These are phyloP conservation scores for Scolanthus callimorphus DNA, from an alignment of 92 coral and sea anemone species.

Conservation along the genomic window DNA sequence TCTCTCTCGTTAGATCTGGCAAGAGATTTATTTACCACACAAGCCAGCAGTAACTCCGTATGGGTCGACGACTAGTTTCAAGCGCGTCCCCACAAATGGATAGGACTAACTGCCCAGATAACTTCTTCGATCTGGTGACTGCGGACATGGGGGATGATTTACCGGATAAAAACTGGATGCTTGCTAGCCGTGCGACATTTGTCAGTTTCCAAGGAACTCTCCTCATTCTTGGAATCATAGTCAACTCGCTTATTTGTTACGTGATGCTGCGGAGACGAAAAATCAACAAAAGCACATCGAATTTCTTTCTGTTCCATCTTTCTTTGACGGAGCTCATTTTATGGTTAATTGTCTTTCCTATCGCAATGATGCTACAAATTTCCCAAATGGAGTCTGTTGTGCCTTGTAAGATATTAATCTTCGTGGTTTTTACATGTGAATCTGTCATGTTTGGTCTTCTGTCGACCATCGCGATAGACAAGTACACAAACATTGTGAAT, in stretches of 20 bases:
- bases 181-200: conserved; percentile 6
- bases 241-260: conserved; percentile 20
- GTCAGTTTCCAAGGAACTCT: conserved; percentile 24
- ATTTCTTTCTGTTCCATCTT: conserved; percentile 26
- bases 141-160: conserved; percentile 14
- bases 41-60: too few species aligned
- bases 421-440: conserved; percentile 22
- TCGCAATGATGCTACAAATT: conserved; percentile 7
- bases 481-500: conserved; percentile 26
- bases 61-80: too few species aligned
- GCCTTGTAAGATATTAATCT: conserved; percentile 24
- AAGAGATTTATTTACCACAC: too few species aligned
- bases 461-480: conserved; percentile 27
- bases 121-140: not conserved
- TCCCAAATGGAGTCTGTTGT: conserved; percentile 4
- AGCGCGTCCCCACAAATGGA: too few species aligned
- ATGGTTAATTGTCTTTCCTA: conserved; percentile 16
- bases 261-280: conserved; percentile 23
- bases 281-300: conserved; percentile 15
- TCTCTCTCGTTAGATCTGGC: too few species aligned
- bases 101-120: not conserved
- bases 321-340: conserved; percentile 26
- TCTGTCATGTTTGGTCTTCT: conserved; percentile 34
- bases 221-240: conserved; percentile 10
- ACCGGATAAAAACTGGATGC: conserved; percentile 21